These are phyloP conservation scores for Gymnothorax javanicus DNA, from an alignment of 2,797 vertebrate genomes.

Conservation along the genomic window DNA sequence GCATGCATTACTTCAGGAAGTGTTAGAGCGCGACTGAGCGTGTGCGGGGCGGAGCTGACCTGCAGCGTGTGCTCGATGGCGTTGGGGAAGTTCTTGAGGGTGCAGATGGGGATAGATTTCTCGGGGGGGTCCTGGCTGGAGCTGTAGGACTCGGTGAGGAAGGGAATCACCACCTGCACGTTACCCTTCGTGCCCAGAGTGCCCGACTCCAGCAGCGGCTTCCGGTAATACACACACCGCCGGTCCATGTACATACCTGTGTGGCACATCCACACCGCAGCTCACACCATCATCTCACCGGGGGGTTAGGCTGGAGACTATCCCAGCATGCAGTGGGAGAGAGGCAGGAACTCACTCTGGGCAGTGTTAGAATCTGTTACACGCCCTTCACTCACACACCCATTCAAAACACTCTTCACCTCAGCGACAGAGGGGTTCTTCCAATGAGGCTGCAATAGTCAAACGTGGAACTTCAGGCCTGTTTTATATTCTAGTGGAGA, in stretches of 20 bases:
- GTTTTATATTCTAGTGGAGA: too few species aligned
- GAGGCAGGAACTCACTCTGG: too few species aligned
- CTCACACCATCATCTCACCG: too few species aligned
- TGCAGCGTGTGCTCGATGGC: conserved; percentile 96
- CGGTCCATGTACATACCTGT: conserved; percentile 95
- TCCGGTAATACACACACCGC: conserved; percentile 94
- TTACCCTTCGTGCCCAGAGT: conserved; percentile 96
- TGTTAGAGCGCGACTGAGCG: neutral
- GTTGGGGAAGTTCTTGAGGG: conserved; percentile 97
- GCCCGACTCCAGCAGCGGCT: conserved; percentile 92
- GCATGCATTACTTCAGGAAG: too few species aligned
- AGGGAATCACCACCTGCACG: conserved; percentile 95
- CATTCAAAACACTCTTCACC: too few species aligned
- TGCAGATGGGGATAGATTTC: conserved; percentile 98
- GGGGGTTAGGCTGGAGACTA: neutral
- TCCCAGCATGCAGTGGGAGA: too few species aligned
- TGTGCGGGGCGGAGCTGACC: conserved; percentile 60
- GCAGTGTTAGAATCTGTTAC: too few species aligned
- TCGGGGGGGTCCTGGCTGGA: conserved; percentile 98
- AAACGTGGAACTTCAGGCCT: too few species aligned
- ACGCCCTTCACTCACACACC: too few species aligned
- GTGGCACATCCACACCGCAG: too few species aligned
- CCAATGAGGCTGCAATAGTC: too few species aligned
- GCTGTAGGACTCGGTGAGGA: conserved; percentile 95
- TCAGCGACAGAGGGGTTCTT: too few species aligned